Evolutionary conservation across 2,113 vertebrate species (phyloP).

Genomic region (Himantopus leucocephalus): DNA sequence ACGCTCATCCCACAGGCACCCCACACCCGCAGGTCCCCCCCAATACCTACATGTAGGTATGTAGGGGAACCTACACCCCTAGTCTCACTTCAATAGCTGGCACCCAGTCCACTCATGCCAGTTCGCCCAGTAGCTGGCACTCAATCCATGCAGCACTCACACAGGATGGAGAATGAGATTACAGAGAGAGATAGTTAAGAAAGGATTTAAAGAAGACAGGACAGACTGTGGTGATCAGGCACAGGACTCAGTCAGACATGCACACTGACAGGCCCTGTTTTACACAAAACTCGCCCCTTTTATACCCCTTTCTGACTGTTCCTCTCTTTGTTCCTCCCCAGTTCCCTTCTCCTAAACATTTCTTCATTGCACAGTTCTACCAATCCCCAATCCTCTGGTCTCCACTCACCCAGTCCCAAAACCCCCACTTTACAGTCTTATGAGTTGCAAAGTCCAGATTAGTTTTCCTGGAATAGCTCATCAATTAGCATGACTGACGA

Average conservation of each 20-base stretch:
- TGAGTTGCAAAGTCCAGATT: not conserved
- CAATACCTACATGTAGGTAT: not conserved
- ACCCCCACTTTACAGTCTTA: not conserved
- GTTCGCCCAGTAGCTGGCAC: not conserved
- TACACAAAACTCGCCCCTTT: not conserved
- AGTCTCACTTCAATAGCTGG: not conserved
- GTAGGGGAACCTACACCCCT: not conserved
- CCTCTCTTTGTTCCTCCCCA: not conserved
- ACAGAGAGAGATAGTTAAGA: not conserved
- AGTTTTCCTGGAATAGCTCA: not conserved
- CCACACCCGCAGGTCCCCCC: fast-evolving
- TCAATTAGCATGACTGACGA: not conserved
- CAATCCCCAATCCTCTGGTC: not conserved
- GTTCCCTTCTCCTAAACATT: not conserved
- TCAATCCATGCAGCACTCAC: not conserved
- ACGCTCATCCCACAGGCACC: not conserved
- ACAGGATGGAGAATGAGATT: not conserved
- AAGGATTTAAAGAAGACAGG: not conserved
- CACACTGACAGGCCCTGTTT: fast-evolving
- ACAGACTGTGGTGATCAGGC: not conserved
- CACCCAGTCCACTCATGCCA: not conserved
- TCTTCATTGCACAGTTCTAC: not conserved
- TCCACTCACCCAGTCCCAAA: not conserved
- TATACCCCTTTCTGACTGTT: not conserved
- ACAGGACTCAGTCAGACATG: not conserved